Evolutionary conservation across 92 coral and sea anemone species (phyloP).

Genomic region (Pocillopora grandis): DNA sequence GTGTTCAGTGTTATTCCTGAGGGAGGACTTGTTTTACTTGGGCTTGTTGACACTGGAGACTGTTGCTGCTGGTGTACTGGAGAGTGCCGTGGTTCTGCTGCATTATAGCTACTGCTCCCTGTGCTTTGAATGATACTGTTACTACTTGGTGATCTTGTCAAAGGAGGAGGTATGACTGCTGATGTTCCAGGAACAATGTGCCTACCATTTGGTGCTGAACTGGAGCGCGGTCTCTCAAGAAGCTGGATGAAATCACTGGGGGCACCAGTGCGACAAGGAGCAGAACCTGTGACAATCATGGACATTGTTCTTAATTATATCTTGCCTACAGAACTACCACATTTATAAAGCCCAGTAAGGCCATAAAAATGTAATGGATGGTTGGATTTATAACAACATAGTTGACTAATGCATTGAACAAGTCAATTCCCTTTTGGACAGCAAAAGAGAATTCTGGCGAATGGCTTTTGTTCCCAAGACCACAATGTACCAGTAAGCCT

Average conservation of each 20-base stretch:
- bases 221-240: constrained; percentile 83
- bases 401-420: no score
- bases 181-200: constrained; percentile 79
- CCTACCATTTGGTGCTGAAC: constrained; percentile 78
- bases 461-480: no score
- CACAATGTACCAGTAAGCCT: no score
- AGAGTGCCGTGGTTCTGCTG: constrained; percentile 37
- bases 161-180: constrained; percentile 83
- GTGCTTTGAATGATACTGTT: constrained; percentile 45
- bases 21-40: constrained; percentile 75
- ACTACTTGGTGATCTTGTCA: constrained; percentile 66
- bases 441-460: no score
- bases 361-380: no score
- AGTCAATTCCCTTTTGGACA: no score
- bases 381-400: no score
- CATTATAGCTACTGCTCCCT: constrained; percentile 26
- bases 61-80: constrained; percentile 63
- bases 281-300: constrained; percentile 66
- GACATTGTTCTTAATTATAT: constrained; percentile 14
- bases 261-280: constrained; percentile 82
- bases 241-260: constrained; percentile 71
- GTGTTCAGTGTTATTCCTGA: constrained; percentile 85
- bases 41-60: constrained; percentile 82
- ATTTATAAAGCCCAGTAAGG: no score
- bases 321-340: neutral